phyloP scores from a whole-genome alignment of 2,888 invertebrate genomes.

The Hypolimnas misippus region DNA sequence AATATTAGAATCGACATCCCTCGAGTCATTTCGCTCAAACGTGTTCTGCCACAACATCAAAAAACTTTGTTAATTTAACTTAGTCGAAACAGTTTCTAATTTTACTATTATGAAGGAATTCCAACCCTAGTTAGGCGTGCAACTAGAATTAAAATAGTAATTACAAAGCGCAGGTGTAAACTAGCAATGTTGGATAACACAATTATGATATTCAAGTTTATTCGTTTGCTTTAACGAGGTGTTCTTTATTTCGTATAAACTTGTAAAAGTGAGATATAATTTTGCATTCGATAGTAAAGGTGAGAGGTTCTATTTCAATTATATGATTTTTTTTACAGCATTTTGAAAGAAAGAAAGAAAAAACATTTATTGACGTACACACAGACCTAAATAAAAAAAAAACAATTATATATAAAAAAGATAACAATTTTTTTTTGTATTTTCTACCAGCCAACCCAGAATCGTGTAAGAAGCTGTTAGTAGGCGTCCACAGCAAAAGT shows the following conservation, averaged over 20 bases:
- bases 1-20: conserved; percentile 28
- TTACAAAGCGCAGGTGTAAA: conserved; percentile 44
- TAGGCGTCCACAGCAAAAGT: too few species aligned
- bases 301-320: too few species aligned
- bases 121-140: conserved; percentile 35
- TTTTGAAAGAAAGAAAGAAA: too few species aligned
- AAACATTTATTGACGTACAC: too few species aligned
- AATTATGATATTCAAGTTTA: conserved; percentile 9
- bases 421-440: too few species aligned
- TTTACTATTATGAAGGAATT: conserved; percentile 43
- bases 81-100: conserved; percentile 42
- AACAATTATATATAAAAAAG: too few species aligned
- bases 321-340: too few species aligned
- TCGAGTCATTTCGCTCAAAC: conserved; percentile 35
- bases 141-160: conserved; percentile 42
- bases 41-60: conserved; percentile 38
- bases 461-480: too few species aligned
- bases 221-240: background rate
- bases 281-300: background rate
- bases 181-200: conserved; percentile 23
- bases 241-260: background rate
- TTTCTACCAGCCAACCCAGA: too few species aligned
- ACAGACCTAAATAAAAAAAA: too few species aligned
- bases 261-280: background rate
- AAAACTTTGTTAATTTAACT: conserved; percentile 45